Percentiles rank a stretch among this genome's conserved stretches.
phyloP scores from a whole-genome alignment of 2,113 vertebrate genomes.

The Mustelus asterias region DNA sequence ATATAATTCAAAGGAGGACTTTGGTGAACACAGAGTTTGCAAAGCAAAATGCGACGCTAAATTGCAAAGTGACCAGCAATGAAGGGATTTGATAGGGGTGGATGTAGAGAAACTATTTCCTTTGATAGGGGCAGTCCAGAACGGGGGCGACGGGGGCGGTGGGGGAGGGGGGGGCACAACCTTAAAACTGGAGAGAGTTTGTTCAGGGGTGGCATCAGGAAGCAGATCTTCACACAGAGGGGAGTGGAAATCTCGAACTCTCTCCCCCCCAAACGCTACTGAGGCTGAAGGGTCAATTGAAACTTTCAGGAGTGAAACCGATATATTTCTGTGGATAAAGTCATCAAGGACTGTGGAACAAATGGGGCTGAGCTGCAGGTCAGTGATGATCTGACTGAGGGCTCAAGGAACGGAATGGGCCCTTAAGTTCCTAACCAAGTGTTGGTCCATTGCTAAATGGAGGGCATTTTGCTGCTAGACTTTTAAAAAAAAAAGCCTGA shows the following conservation, averaged over 20 bases:
- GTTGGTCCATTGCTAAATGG: neutral
- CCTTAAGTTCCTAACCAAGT: neutral
- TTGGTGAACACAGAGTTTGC: neutral
- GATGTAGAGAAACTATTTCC: neutral
- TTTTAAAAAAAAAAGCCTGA: neutral
- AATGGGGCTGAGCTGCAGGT: neutral
- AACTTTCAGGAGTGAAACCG: neutral
- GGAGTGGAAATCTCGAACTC: neutral
- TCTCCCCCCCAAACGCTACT: neutral
- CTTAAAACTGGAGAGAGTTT: neutral
- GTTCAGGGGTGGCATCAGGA: neutral
- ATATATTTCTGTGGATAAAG: neutral
- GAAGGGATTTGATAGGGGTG: neutral
- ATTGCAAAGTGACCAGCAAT: neutral
- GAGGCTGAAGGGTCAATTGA: neutral
- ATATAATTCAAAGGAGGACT: neutral
- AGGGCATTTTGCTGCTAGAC: neutral
- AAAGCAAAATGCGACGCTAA: neutral
- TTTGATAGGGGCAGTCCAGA: neutral
- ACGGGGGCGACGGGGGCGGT: too few relatives aligned
- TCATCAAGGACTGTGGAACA: neutral
- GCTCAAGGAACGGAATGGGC: neutral
- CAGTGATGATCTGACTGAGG: neutral
- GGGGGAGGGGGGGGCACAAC: neutral
- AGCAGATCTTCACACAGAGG: neutral